These are phyloP conservation scores for Halictus quadricinctus DNA, from an alignment of 2,888 invertebrate species.

Conservation along the genomic window DNA sequence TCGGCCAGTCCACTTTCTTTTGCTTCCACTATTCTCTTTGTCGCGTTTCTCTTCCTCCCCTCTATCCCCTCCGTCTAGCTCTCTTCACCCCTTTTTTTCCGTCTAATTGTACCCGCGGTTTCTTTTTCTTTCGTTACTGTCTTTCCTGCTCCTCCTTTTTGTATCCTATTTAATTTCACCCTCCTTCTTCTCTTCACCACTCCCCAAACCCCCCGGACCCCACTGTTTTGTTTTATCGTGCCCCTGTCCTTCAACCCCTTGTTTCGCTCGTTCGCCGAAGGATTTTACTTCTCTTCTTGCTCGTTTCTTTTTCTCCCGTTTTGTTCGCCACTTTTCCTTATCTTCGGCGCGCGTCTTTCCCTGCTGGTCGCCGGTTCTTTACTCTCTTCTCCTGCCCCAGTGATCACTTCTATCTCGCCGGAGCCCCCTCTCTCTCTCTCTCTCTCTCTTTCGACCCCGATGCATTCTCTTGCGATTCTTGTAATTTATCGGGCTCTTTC, in stretches of 20 bases:
- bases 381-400: background rate
- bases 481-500: conserved; percentile 11
- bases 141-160: conserved; percentile 27
- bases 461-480: conserved; percentile 8
- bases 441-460: background rate
- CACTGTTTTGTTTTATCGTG: conserved; percentile 5
- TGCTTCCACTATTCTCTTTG: conserved; percentile 35
- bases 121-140: conserved; percentile 26
- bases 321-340: conserved; percentile 22
- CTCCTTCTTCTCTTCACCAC: background rate
- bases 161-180: conserved; percentile 43
- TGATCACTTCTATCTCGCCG: background rate
- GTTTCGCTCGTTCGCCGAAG: conserved; percentile 15
- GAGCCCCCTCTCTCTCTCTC: background rate
- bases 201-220: background rate
- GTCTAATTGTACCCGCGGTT: conserved; percentile 44
- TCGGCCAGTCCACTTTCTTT: conserved; percentile 26
- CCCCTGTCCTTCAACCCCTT: conserved; percentile 11
- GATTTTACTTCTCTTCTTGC: background rate
- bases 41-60: conserved; percentile 20
- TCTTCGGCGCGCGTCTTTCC: conserved; percentile 14
- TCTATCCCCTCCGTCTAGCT: background rate
- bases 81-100: conserved; percentile 12
- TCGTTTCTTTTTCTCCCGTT: background rate
- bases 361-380: background rate